Evolutionary conservation across 1,140 invertebrate species (phyloP).

Genomic region (Drosophila chauvacae): DNA sequence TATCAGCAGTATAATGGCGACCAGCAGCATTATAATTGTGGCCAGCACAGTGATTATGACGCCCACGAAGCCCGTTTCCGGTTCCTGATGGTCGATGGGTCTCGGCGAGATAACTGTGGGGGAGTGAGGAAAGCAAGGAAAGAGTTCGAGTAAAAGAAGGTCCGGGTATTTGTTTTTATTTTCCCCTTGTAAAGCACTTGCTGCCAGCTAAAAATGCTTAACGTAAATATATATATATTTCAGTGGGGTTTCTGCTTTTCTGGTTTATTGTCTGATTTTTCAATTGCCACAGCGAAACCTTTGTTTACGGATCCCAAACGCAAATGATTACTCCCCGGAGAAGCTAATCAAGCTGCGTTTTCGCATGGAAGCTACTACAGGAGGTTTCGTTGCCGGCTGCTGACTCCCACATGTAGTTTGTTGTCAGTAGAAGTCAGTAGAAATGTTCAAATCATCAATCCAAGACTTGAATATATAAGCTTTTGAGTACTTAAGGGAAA

Average conservation of each 20-base stretch:
- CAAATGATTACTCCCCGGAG: conserved; percentile 13
- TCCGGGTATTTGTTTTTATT: conserved; percentile 10
- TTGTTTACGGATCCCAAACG: conserved; percentile 1
- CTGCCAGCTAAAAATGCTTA: background rate
- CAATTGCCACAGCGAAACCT: conserved; percentile 7
- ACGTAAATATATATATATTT: background rate
- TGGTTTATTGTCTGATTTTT: conserved; percentile 19
- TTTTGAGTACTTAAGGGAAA: background rate
- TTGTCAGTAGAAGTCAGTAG: background rate
- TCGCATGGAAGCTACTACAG: background rate
- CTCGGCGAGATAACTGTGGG: conserved; percentile 79
- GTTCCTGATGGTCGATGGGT: conserved; percentile 85
- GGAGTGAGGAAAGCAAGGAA: conserved; percentile 1
- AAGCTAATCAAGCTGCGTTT: conserved; percentile 10
- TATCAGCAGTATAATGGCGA: conserved; percentile 89
- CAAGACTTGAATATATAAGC: background rate
- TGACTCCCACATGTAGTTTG: conserved; percentile 1
- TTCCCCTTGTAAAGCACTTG: background rate
- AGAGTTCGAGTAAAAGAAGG: conserved; percentile 4
- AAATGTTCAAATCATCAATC: no score
- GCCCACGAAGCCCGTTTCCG: conserved; percentile 88
- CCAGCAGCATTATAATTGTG: conserved; percentile 89
- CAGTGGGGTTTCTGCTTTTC: background rate
- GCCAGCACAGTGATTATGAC: conserved; percentile 91
- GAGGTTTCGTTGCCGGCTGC: background rate